Evolutionary conservation across 2,797 vertebrate species (phyloP).

Genomic region (Salmo trutta): DNA sequence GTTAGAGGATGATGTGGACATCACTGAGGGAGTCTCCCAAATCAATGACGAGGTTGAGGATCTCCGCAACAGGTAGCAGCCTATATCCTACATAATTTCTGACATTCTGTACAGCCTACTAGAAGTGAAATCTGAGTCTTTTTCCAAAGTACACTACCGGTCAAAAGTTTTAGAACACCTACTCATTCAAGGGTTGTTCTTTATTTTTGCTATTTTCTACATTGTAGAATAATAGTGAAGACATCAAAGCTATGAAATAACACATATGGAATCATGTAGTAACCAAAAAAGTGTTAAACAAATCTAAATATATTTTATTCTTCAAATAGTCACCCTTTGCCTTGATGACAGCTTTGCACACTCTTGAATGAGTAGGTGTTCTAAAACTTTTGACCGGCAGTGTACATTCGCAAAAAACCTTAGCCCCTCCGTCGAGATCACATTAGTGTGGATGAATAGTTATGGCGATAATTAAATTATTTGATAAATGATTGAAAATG

Average conservation of each 20-base stretch:
- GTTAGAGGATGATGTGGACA: slow-evolving; percentile 9
- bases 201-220: too few relatives aligned
- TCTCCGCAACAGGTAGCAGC: slow-evolving; percentile 12
- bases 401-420: neutral
- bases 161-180: neutral
- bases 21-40: slow-evolving; percentile 15
- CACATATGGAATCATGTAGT: too few relatives aligned
- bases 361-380: neutral
- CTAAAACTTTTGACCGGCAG: too few relatives aligned
- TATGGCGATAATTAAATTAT: too few relatives aligned
- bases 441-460: too few relatives aligned
- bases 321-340: too few relatives aligned
- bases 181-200: neutral
- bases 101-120: neutral
- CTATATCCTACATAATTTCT: neutral
- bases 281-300: too few relatives aligned
- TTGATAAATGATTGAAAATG: neutral
- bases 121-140: too few relatives aligned
- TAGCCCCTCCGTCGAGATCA: neutral
- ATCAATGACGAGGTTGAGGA: slow-evolving; percentile 12
- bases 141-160: too few relatives aligned
- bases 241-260: too few relatives aligned
- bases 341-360: neutral
- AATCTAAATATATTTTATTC: too few relatives aligned
- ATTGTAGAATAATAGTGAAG: too few relatives aligned